These are phyloP conservation scores for Dascyllus trimaculatus DNA, from an alignment of 2,113 vertebrate genomes.

Conservation along the genomic window DNA sequence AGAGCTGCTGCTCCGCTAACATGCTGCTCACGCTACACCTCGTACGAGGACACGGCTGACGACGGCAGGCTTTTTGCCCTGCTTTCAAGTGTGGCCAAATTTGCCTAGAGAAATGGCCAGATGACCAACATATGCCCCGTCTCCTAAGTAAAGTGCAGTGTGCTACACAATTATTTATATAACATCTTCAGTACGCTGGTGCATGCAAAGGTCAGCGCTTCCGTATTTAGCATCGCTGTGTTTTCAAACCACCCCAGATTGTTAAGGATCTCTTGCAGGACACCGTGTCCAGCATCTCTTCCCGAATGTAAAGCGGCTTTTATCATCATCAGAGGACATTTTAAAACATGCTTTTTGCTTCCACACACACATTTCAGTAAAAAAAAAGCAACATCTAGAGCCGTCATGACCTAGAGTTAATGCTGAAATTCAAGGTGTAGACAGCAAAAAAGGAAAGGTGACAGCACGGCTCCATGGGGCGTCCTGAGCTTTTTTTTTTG, in stretches of 20 bases:
- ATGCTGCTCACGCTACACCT: not conserved
- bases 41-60: not conserved
- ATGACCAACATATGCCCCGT: not conserved
- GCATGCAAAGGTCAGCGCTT: not conserved
- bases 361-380: not conserved
- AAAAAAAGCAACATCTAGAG: conserved; percentile 11
- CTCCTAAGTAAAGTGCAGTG: not conserved
- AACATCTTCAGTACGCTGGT: not conserved
- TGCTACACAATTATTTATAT: not conserved
- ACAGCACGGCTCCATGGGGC: conserved; percentile 15
- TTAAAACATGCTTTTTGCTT: not conserved
- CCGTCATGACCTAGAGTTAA: conserved; percentile 31
- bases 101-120: not conserved
- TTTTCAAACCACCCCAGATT: conserved; percentile 6
- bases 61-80: not conserved
- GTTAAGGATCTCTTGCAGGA: not conserved
- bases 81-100: not conserved
- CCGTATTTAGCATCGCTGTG: not conserved
- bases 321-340: not conserved
- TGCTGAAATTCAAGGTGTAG: conserved; percentile 36
- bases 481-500: conserved; percentile 19
- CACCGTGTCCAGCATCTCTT: not conserved
- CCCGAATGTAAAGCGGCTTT: not conserved
- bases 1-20: not conserved
- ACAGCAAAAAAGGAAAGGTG: conserved; percentile 35